phyloP scores from a whole-genome alignment of 2,888 invertebrate species.

The Euclidia mi region DNA sequence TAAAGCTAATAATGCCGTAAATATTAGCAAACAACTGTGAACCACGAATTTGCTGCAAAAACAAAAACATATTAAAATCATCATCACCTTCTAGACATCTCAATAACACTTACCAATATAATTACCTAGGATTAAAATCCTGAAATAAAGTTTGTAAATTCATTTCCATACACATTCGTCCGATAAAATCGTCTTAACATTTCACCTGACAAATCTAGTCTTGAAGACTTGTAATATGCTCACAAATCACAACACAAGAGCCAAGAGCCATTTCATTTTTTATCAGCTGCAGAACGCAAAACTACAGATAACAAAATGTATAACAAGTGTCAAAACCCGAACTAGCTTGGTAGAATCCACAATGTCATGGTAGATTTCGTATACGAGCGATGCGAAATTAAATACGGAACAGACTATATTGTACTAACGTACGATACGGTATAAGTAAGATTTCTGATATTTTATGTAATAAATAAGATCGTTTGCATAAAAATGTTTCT shows the following conservation, averaged over 20 bases:
- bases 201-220: slow-evolving; percentile 54
- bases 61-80: slow-evolving; percentile 63
- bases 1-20: slow-evolving; percentile 97
- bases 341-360: too few relatives aligned
- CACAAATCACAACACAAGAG: slow-evolving; percentile 41
- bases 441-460: too few relatives aligned
- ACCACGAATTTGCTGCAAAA: slow-evolving; percentile 98
- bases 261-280: slow-evolving; percentile 28
- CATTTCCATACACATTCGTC: slow-evolving; percentile 91
- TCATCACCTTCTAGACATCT: slow-evolving; percentile 33
- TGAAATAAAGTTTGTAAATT: slow-evolving; percentile 97
- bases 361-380: too few relatives aligned
- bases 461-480: too few relatives aligned
- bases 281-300: slow-evolving; percentile 2
- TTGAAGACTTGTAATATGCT: slow-evolving; percentile 30
- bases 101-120: slow-evolving; percentile 31
- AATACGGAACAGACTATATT: too few relatives aligned
- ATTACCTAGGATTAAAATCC: slow-evolving; percentile 97
- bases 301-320: too few relatives aligned
- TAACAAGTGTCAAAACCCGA: too few relatives aligned
- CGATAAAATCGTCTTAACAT: slow-evolving; percentile 64
- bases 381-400: too few relatives aligned
- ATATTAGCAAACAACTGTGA: slow-evolving; percentile 97
- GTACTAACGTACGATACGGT: too few relatives aligned
- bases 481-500: too few relatives aligned